Base-by-base conservation (phyloP, 2,888 invertebrate genomes). In the Coronaproctus castanopsis region DNA sequence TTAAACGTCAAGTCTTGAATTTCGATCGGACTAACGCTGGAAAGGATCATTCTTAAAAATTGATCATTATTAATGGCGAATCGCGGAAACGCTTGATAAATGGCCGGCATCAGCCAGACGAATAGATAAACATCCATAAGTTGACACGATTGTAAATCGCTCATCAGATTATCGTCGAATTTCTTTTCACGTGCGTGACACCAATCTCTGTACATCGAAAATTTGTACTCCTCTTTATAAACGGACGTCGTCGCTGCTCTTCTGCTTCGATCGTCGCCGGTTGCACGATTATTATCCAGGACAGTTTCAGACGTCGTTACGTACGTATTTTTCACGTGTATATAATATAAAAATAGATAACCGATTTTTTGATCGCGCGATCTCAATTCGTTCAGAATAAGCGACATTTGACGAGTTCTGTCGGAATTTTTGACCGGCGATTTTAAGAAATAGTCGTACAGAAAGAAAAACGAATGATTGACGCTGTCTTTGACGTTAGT, bases 21-120 rank as follows among this genome's bases (percentile, higher is more conserved):
- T 75, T 96, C 92, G 64, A 77, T 77, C 2, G 92, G 84, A 72
- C 97, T 96, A 64, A 96, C 79, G 62, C 88, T 85, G 10, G 92
- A 86, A 57, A 96, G 85, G 66, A 96, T 85, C 66, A 91, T 79
- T 70, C 89, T 85, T 65, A 97, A 74, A 63, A 97, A 76, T 68
- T 89, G 85, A 62, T 85, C 81, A 71, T 92, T 91, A 66, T 92
- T 92, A 64, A 90, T 79, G 52, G 87, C 84, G 68, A 85, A 83
- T 66, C 83, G 83, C 69, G 88, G 85, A 72, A 91, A 95, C 73
- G 87, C 89, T 69, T 84, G 81, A 73, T 89, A 96, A 62, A 95
- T 79, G 71, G 92, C 92, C 56, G 95, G 92, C 70, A 96, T 80
- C 67, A 97, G 77, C 81, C 87, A 95, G 69, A 90, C 85, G 72